Percentiles rank a stretch among this genome's conserved stretches.
Conservation (phyloP, 2,113 vertebrate species). For the Limnothrissa miodon region DNA sequence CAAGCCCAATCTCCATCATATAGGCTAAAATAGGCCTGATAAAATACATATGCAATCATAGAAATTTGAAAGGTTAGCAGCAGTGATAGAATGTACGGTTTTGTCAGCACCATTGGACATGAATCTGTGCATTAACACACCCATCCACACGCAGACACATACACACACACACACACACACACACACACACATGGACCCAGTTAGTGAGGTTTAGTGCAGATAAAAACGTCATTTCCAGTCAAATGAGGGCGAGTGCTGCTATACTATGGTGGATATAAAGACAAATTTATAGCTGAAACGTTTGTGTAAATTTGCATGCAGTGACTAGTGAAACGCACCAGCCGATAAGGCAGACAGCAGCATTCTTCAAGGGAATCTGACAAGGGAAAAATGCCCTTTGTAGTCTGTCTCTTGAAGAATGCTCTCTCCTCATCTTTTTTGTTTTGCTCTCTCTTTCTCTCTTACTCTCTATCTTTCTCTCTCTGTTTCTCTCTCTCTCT, state of each 20-base stretch:
- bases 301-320: constrained; percentile 72
- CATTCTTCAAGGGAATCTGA: constrained; percentile 79
- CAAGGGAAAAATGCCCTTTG: constrained; percentile 59
- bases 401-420: constrained; percentile 75
- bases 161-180: background rate
- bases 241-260: constrained; percentile 65
- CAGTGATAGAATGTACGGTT: background rate
- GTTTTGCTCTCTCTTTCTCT: constrained; percentile 40
- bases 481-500: background rate
- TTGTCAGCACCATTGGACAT: background rate
- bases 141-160: background rate
- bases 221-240: constrained; percentile 17
- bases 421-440: constrained; percentile 44
- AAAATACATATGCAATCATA: background rate
- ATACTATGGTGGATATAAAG: constrained; percentile 71
- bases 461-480: background rate
- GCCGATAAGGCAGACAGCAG: constrained; percentile 59
- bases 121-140: background rate
- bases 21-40: background rate
- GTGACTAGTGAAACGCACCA: constrained; percentile 70
- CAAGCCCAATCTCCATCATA: background rate
- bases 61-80: background rate
- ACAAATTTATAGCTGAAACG: constrained; percentile 58
- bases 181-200: background rate
- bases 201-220: background rate